phyloP scores from a whole-genome alignment of 2,888 invertebrate species.

The Ectropis crepuscularia region DNA sequence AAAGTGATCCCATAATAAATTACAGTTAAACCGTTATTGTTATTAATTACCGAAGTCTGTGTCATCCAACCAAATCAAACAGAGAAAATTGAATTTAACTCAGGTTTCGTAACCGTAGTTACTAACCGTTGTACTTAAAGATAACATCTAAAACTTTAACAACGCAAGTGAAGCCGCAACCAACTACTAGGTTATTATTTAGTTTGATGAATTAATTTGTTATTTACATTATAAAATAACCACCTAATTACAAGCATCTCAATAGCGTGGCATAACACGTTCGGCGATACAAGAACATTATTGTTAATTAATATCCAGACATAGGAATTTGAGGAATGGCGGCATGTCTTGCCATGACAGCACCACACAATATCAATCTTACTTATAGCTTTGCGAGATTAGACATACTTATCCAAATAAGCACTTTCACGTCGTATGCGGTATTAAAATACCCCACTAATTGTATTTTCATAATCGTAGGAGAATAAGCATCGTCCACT shows the following conservation, averaged over 20 bases:
- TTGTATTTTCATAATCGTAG: neutral
- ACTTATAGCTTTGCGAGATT: neutral
- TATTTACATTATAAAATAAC: neutral
- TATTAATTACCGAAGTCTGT: no score
- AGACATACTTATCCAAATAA: neutral
- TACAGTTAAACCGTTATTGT: no score
- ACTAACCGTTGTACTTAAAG: no score
- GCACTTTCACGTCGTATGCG: neutral
- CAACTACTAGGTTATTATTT: no score
- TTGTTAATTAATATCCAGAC: slow-evolving; percentile 23
- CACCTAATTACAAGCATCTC: neutral
- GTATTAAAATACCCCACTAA: neutral
- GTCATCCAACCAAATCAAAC: no score
- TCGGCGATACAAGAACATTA: slow-evolving; percentile 10
- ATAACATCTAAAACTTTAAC: no score
- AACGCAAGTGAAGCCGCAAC: no score
- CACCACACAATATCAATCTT: slow-evolving; percentile 10
- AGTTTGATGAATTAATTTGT: no score
- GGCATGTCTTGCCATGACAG: slow-evolving; percentile 17
- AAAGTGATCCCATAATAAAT: no score
- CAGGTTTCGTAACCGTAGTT: no score
- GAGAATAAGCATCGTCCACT: no score
- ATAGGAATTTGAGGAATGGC: slow-evolving; percentile 23
- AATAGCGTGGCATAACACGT: slow-evolving; percentile 3
- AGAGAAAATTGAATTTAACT: no score